A percentile compares a stretch with the other conserved stretches of the same genome.
Conservation (phyloP, 2,888 invertebrate genomes). For the Acleris emargana region DNA sequence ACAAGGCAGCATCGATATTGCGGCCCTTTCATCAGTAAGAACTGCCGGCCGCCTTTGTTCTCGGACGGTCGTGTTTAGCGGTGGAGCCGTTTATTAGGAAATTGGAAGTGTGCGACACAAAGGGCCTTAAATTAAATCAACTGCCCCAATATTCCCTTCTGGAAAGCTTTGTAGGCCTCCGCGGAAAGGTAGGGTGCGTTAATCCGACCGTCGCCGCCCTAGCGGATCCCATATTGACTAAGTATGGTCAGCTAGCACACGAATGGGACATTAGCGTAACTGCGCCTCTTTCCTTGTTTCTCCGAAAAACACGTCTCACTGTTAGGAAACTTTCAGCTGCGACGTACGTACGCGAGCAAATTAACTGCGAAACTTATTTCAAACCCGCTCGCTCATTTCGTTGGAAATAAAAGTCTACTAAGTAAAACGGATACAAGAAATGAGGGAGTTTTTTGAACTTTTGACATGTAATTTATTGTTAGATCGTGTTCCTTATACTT, state of each 20-base stretch:
- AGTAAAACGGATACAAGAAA: constrained; percentile 48
- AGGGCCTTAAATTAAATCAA: constrained; percentile 78
- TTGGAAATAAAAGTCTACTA: constrained; percentile 47
- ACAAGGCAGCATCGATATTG: constrained; percentile 60
- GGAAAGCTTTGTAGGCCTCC: constrained; percentile 58
- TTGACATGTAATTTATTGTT: constrained; percentile 54
- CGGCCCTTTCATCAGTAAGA: constrained; percentile 56
- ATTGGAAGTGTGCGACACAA: constrained; percentile 73
- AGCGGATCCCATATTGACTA: constrained; percentile 49
- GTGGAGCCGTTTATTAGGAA: constrained; percentile 68
- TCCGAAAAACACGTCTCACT: constrained; percentile 33
- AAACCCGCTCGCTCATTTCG: constrained; percentile 46
- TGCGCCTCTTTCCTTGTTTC: constrained; percentile 37
- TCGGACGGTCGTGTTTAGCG: constrained; percentile 59
- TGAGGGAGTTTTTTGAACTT: constrained; percentile 49
- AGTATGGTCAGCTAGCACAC: constrained; percentile 46
- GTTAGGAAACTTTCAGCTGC: constrained; percentile 39
- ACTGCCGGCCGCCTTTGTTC: constrained; percentile 61
- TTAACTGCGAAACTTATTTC: constrained; percentile 49
- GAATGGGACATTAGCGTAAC: constrained; percentile 43
- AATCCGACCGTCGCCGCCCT: constrained; percentile 42
- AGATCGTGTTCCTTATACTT: constrained; percentile 45
- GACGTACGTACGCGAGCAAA: constrained; percentile 40
- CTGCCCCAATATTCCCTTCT: constrained; percentile 66
- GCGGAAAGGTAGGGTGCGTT: constrained; percentile 49